These are phyloP conservation scores for Tachysurus fulvidraco DNA, from an alignment of 2,113 vertebrate species.

Conservation along the genomic window DNA sequence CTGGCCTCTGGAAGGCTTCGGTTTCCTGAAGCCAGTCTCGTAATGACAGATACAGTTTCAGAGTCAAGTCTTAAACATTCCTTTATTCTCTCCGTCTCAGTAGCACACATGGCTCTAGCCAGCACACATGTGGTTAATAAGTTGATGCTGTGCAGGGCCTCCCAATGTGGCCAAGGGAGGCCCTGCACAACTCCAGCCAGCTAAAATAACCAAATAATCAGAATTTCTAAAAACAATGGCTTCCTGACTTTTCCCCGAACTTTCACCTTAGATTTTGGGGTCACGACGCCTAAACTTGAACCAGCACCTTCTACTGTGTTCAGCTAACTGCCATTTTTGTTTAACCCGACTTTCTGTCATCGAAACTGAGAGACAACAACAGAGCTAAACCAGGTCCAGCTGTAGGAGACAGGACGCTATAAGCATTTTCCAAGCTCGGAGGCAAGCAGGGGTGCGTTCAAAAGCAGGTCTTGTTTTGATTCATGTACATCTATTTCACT, in stretches of 20 bases:
- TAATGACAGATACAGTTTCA: constrained; percentile 60
- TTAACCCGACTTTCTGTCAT: constrained; percentile 65
- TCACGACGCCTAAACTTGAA: constrained; percentile 74
- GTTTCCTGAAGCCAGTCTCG: constrained; percentile 48
- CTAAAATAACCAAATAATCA: constrained; percentile 78
- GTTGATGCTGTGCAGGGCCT: constrained; percentile 67
- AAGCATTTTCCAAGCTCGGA: not conserved
- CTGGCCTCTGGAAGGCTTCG: constrained; percentile 37
- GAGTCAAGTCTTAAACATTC: constrained; percentile 51
- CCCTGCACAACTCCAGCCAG: constrained; percentile 50
- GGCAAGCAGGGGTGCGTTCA: not conserved
- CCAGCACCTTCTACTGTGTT: constrained; percentile 52
- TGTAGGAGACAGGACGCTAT: constrained; percentile 38
- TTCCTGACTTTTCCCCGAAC: constrained; percentile 75
- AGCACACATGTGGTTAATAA: constrained; percentile 70
- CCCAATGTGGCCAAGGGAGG: constrained; percentile 40
- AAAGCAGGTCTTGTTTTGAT: not conserved
- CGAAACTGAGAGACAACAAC: constrained; percentile 37
- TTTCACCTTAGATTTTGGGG: constrained; percentile 69
- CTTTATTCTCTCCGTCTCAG: constrained; percentile 30
- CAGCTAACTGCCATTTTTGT: constrained; percentile 65
- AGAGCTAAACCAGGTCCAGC: constrained; percentile 58
- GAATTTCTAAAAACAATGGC: constrained; percentile 77
- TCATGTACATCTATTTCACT: not conserved
- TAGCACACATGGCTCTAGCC: constrained; percentile 38